Conservation (phyloP, 2,888 invertebrate species). For the Ariolimax columbianus region DNA sequence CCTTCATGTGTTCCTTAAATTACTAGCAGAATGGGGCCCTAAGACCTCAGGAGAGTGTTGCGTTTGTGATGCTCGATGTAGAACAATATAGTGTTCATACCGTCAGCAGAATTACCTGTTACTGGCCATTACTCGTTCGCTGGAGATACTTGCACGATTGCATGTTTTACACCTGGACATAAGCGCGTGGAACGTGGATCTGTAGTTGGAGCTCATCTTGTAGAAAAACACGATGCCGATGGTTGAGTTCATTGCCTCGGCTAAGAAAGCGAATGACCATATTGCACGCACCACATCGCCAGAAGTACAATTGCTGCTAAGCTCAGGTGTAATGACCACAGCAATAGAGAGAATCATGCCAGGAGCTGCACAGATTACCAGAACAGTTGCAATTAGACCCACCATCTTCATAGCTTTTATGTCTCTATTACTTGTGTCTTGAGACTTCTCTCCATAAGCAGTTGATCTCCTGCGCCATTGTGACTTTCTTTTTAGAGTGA, state of each 20-base stretch:
- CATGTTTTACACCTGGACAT: not conserved
- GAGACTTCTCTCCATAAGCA: not conserved
- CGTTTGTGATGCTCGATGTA: no score
- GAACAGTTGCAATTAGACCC: not conserved
- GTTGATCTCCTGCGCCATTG: not conserved
- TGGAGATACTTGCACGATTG: no score
- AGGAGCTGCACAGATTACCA: not conserved
- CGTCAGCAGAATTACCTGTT: no score
- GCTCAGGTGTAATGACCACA: not conserved
- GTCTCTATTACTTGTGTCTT: not conserved
- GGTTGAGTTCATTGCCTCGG: conserved; percentile 17
- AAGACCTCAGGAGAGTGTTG: no score
- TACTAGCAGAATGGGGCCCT: no score
- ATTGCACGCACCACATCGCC: not conserved
- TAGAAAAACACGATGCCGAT: not conserved
- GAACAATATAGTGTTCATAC: no score
- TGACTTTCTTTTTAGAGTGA: not conserved
- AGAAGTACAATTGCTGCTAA: not conserved
- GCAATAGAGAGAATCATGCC: not conserved
- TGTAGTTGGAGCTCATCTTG: conserved; percentile 6
- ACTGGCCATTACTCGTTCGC: no score
- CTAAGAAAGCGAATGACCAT: conserved; percentile 1
- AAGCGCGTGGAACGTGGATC: not conserved
- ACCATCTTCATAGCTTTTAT: conserved; percentile 4
- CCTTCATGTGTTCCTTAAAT: no score